These are phyloP conservation scores for Eremobia ochroleuca DNA, from an alignment of 2,888 invertebrate species.

Conservation along the genomic window DNA sequence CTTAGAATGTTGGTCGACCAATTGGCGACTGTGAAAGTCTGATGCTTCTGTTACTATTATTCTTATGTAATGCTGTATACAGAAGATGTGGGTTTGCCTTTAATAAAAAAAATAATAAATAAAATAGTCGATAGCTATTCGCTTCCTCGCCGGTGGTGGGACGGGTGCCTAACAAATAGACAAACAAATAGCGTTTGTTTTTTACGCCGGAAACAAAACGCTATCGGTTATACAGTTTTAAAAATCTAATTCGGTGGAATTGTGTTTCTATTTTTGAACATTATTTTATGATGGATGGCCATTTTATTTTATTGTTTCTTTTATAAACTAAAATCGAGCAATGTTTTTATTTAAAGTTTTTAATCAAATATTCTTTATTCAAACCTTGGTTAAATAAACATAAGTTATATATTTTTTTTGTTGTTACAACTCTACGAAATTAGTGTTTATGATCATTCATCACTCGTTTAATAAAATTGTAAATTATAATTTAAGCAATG, in stretches of 20 bases:
- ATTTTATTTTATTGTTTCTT: not conserved
- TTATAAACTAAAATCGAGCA: not conserved
- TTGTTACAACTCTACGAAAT: not conserved
- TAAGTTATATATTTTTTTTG: not conserved
- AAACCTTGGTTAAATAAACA: not conserved
- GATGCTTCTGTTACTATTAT: too few relatives aligned
- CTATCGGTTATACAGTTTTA: not conserved
- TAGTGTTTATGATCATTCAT: not conserved
- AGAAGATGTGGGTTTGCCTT: too few relatives aligned
- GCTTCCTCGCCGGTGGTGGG: not conserved
- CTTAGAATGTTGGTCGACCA: too few relatives aligned
- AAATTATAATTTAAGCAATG: too few relatives aligned
- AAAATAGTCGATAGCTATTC: not conserved
- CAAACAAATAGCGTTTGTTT: conserved; percentile 2
- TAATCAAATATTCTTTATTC: not conserved
- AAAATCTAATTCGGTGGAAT: conserved; percentile 30
- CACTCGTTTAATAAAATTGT: not conserved
- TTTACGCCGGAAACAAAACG: conserved; percentile 9
- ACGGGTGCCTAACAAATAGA: not conserved
- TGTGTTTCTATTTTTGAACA: conserved; percentile 47
- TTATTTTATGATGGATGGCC: conserved; percentile 2
- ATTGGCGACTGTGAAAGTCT: too few relatives aligned
- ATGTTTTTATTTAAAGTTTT: not conserved
- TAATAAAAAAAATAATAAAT: too few relatives aligned
- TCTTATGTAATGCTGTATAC: too few relatives aligned